phyloP scores from a whole-genome alignment of 2,888 invertebrate genomes.

The Drosophila quasianomalipes region DNA sequence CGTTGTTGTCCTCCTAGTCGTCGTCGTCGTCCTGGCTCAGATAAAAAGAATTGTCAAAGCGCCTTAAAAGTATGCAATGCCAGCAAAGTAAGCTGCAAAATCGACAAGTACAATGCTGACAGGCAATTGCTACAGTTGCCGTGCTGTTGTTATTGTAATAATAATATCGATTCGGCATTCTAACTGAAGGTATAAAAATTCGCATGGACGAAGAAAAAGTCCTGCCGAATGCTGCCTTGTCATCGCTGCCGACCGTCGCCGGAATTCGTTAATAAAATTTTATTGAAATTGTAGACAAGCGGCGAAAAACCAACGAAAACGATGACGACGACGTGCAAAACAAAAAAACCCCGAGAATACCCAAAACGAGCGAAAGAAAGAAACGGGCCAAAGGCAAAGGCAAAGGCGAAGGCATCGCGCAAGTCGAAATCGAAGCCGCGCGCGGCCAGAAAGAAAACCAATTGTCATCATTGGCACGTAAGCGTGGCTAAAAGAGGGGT shows the following conservation, averaged over 20 bases:
- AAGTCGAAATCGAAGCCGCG: constrained; percentile 72
- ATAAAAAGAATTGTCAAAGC: constrained; percentile 82
- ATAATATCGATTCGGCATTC: constrained; percentile 78
- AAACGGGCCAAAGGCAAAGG: constrained; percentile 42
- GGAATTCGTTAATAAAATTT: constrained; percentile 85
- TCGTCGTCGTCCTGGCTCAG: constrained; percentile 68
- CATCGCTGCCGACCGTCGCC: constrained; percentile 79
- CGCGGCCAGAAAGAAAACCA: constrained; percentile 74
- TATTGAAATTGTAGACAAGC: constrained; percentile 85
- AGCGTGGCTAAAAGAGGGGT: constrained; percentile 42
- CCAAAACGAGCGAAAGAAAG: constrained; percentile 32
- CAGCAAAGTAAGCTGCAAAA: constrained; percentile 82
- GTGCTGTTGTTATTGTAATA: constrained; percentile 73
- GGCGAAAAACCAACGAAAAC: constrained; percentile 76
- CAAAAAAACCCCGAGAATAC: constrained; percentile 43
- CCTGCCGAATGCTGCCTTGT: constrained; percentile 66
- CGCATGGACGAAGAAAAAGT: constrained; percentile 42
- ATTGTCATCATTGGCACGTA: constrained; percentile 84
- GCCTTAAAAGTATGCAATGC: constrained; percentile 81
- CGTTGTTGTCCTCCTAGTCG: constrained; percentile 13
- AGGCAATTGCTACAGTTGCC: constrained; percentile 76
- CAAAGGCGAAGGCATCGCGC: constrained; percentile 12
- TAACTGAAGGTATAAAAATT: constrained; percentile 70
- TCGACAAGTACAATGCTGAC: constrained; percentile 82
- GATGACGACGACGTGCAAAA: constrained; percentile 78